These are phyloP conservation scores for Melospiza georgiana DNA, from an alignment of 2,113 vertebrate species.

Conservation along the genomic window DNA sequence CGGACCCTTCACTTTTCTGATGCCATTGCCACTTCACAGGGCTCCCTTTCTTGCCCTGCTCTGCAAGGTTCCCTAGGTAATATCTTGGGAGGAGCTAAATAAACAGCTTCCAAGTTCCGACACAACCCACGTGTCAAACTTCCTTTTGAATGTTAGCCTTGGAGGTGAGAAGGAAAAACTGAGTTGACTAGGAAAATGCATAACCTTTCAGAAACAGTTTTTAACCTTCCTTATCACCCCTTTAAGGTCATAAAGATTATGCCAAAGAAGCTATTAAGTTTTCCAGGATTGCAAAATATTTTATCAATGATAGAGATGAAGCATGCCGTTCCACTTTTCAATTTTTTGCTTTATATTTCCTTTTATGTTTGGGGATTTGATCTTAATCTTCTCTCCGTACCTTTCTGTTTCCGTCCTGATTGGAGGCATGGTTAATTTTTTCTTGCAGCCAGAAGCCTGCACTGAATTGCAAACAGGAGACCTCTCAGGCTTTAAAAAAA, in stretches of 20 bases:
- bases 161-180: slow-evolving; percentile 50
- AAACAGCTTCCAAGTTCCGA: slow-evolving; percentile 54
- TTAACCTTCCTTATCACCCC: slow-evolving; percentile 61
- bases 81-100: slow-evolving; percentile 49
- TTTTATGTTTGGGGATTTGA: slow-evolving; percentile 58
- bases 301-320: slow-evolving; percentile 63
- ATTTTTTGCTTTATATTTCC: slow-evolving; percentile 46
- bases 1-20: slow-evolving; percentile 2
- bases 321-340: slow-evolving; percentile 52
- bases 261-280: slow-evolving; percentile 55
- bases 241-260: slow-evolving; percentile 64
- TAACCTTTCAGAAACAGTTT: slow-evolving; percentile 55
- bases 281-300: slow-evolving; percentile 68
- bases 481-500: background rate
- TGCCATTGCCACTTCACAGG: background rate
- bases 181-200: slow-evolving; percentile 29
- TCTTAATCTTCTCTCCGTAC: slow-evolving; percentile 38
- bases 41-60: slow-evolving; percentile 22
- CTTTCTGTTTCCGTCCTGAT: slow-evolving; percentile 22
- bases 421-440: slow-evolving; percentile 43
- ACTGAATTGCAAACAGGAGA: background rate
- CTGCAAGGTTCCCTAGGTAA: background rate
- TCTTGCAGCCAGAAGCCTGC: slow-evolving; percentile 28
- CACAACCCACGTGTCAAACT: slow-evolving; percentile 17
- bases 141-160: slow-evolving; percentile 48